A percentile compares a stretch with the other conserved stretches of the same genome.
These are phyloP conservation scores for Scytalopus superciliaris DNA, from an alignment of 2,113 vertebrate genomes.

Conservation along the genomic window DNA sequence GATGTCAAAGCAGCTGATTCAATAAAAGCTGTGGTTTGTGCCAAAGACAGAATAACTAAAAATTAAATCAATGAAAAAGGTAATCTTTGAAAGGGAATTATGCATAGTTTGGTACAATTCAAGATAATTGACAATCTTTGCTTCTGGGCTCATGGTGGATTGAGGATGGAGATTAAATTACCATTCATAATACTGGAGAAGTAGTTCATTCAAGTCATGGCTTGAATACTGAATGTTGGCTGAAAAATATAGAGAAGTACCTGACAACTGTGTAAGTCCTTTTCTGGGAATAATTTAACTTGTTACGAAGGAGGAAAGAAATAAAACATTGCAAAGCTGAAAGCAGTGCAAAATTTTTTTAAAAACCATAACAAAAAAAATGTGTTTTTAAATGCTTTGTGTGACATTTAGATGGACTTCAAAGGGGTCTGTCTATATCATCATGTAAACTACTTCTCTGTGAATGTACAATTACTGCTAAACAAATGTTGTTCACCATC, in stretches of 20 bases:
- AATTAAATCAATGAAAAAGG: not conserved
- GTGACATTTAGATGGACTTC: not conserved
- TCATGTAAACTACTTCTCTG: not conserved
- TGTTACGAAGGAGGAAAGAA: not conserved
- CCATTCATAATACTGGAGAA: not conserved
- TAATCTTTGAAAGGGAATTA: not conserved
- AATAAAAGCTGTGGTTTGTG: not conserved
- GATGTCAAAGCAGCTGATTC: not conserved
- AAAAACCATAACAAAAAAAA: not conserved
- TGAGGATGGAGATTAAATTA: constrained; percentile 3
- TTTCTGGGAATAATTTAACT: not conserved
- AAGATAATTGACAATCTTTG: not conserved
- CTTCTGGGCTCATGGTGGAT: not conserved
- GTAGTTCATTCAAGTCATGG: not conserved
- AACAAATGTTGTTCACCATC: constrained; percentile 18
- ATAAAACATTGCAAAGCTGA: not conserved
- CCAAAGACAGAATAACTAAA: not conserved
- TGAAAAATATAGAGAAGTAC: not conserved
- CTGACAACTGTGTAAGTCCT: not conserved
- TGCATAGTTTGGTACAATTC: not conserved
- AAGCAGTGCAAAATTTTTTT: not conserved
- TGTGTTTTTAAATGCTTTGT: not conserved
- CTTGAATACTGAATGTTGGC: constrained; percentile 30
- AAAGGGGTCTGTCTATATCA: not conserved
- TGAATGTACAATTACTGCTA: constrained; percentile 1